phyloP scores from a whole-genome alignment of 2,888 invertebrate genomes.

The Osmoderma eremita region DNA sequence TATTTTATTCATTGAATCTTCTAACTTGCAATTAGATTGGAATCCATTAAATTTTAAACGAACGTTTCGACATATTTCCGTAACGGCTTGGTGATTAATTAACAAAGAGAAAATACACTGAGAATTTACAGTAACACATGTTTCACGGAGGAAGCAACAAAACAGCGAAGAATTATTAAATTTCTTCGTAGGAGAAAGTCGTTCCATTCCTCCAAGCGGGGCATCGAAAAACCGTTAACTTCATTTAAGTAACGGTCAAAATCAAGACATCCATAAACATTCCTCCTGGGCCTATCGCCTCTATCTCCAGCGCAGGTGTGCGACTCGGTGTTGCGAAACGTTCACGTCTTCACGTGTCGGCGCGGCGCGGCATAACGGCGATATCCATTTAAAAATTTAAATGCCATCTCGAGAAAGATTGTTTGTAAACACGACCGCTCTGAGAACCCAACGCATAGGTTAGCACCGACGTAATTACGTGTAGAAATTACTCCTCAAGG shows the following conservation, averaged over 20 bases:
- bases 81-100: too few relatives aligned
- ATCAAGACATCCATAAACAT: slow-evolving; percentile 29
- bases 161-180: not conserved
- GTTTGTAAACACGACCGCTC: slow-evolving; percentile 31
- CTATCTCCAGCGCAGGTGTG: slow-evolving; percentile 18
- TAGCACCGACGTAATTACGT: slow-evolving; percentile 17
- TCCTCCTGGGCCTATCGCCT: slow-evolving; percentile 3
- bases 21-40: too few relatives aligned
- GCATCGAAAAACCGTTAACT: slow-evolving; percentile 19
- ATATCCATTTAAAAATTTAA: slow-evolving; percentile 36
- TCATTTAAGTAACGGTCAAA: slow-evolving; percentile 32
- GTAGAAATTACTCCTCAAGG: slow-evolving; percentile 33
- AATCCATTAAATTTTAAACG: too few relatives aligned
- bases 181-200: slow-evolving; percentile 4
- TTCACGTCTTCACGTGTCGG: not conserved
- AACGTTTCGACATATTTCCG: too few relatives aligned
- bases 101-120: too few relatives aligned
- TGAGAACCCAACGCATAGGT: slow-evolving; percentile 6
- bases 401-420: slow-evolving; percentile 36
- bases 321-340: slow-evolving; percentile 12
- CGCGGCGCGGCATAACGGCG: slow-evolving; percentile 4
- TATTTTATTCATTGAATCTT: too few relatives aligned
- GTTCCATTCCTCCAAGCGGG: not conserved
- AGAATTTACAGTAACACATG: too few relatives aligned
- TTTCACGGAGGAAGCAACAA: too few relatives aligned